phyloP scores from a whole-genome alignment of 1,140 invertebrate species.

The Heliconius hewitsoni region DNA sequence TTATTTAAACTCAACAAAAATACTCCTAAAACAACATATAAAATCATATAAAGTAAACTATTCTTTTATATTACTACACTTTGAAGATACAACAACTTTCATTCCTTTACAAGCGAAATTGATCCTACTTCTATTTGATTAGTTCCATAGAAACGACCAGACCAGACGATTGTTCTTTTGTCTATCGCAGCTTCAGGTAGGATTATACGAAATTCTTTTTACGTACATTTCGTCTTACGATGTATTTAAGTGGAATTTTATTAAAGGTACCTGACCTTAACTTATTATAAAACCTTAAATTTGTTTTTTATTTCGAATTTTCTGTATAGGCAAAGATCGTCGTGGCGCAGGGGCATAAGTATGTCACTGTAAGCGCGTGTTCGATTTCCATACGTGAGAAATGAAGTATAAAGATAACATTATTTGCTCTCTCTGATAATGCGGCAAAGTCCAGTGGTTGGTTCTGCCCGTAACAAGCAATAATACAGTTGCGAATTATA shows the following conservation, averaged over 20 bases:
- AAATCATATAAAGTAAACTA: background rate
- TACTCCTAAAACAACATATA: background rate
- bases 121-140: conserved; percentile 38
- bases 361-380: no score
- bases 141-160: conserved; percentile 31
- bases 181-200: conserved; percentile 27
- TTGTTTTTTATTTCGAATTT: no score
- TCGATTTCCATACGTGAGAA: no score
- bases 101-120: conserved; percentile 38
- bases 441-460: no score
- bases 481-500: no score
- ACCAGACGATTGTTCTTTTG: conserved; percentile 25
- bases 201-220: conserved; percentile 27
- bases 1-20: background rate
- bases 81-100: conserved; percentile 22
- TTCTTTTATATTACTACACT: conserved; percentile 21
- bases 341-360: no score
- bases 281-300: background rate
- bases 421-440: no score
- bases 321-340: background rate
- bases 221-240: conserved; percentile 17
- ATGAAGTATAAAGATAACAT: no score
- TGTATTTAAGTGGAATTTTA: conserved; percentile 22
- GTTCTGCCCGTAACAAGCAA: no score
- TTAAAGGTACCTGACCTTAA: conserved; percentile 13